A percentile compares a stretch with the other conserved stretches of the same genome.
phyloP scores from a whole-genome alignment of 2,888 invertebrate species.

The Drosophila borealis region DNA sequence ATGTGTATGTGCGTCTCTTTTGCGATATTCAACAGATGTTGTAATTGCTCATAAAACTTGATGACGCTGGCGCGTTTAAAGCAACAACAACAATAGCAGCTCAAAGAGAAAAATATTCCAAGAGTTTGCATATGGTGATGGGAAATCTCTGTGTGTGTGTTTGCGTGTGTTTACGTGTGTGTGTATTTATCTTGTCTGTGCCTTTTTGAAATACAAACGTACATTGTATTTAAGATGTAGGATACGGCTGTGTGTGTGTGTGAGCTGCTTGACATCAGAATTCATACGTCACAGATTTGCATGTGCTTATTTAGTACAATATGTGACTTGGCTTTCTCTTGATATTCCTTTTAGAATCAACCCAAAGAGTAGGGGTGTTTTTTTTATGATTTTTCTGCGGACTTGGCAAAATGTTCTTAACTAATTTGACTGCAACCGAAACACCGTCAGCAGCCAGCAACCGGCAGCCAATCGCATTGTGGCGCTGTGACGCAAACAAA shows the following conservation, averaged over 20 bases:
- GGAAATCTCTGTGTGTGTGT: slow-evolving; percentile 38
- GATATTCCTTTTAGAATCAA: slow-evolving; percentile 20
- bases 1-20: slow-evolving; percentile 37
- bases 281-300: slow-evolving; percentile 79
- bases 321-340: slow-evolving; percentile 32
- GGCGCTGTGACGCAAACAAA: slow-evolving; percentile 50
- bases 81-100: slow-evolving; percentile 43
- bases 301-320: slow-evolving; percentile 62
- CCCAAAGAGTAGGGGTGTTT: slow-evolving; percentile 17
- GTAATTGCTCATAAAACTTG: slow-evolving; percentile 82
- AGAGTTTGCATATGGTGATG: slow-evolving; percentile 69
- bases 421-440: slow-evolving; percentile 56
- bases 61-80: slow-evolving; percentile 75
- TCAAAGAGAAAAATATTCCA: slow-evolving; percentile 60
- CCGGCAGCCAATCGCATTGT: slow-evolving; percentile 18
- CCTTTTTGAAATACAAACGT: slow-evolving; percentile 23
- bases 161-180: slow-evolving; percentile 12
- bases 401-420: slow-evolving; percentile 44
- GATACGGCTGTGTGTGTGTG: slow-evolving; percentile 25
- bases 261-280: slow-evolving; percentile 63
- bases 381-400: slow-evolving; percentile 19
- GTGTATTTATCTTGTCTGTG: slow-evolving; percentile 27
- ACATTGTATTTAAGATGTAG: slow-evolving; percentile 65
- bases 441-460: slow-evolving; percentile 8
- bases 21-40: slow-evolving; percentile 81